phyloP scores from a whole-genome alignment of 2,113 vertebrate species.

The Calypte anna region DNA sequence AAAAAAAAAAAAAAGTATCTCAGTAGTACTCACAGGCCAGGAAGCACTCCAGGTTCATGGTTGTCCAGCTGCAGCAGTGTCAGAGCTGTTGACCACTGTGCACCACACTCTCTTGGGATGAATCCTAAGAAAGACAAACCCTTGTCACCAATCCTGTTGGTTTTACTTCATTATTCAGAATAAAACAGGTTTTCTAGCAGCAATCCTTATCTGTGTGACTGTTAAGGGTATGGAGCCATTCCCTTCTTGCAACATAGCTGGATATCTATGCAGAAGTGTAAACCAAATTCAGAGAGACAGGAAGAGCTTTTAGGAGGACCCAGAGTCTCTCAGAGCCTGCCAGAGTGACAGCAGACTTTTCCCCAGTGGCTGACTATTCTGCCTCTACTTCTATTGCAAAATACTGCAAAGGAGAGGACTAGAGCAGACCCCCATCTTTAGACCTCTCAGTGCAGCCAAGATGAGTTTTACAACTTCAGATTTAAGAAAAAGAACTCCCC shows the following conservation, averaged over 20 bases:
- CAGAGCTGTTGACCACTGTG: not conserved
- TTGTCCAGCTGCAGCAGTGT: not conserved
- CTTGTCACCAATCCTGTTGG: not conserved
- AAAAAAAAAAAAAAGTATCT: not conserved
- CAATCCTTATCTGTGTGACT: not conserved
- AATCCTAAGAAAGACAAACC: conserved; percentile 5
- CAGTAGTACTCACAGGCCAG: conserved; percentile 32
- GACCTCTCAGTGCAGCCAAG: not conserved
- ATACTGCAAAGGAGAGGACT: not conserved
- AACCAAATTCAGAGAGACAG: conserved; percentile 40
- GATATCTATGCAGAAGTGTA: conserved; percentile 11
- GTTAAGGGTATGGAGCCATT: not conserved
- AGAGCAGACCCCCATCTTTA: not conserved
- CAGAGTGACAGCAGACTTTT: conserved; percentile 31
- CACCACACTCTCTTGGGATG: not conserved
- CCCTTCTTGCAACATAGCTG: conserved; percentile 30
- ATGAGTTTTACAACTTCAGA: not conserved
- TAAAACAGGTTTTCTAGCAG: conserved; percentile 26
- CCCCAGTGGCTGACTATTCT: not conserved
- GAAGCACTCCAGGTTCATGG: not conserved
- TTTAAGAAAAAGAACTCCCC: not conserved
- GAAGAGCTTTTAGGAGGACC: conserved; percentile 57
- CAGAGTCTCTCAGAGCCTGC: not conserved
- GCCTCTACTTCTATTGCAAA: not conserved
- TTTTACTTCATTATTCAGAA: not conserved